phyloP scores from a whole-genome alignment of 2,113 vertebrate genomes.

The Otus sunia region DNA sequence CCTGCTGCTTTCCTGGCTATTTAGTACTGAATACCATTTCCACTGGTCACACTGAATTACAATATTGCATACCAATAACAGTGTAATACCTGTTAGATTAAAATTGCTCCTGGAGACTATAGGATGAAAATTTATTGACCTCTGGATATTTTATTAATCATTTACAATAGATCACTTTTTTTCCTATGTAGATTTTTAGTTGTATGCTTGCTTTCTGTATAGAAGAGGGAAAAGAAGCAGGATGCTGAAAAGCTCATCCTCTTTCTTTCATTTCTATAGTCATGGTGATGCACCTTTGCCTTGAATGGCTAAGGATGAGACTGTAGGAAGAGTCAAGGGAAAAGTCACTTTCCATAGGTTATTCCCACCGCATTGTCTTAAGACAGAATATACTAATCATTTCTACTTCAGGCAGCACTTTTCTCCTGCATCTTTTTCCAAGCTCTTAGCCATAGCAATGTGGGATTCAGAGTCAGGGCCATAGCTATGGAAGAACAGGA shows the following conservation, averaged over 20 bases:
- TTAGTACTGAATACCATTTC: conserved; percentile 56
- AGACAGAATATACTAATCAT: background rate
- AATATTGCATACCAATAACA: conserved; percentile 54
- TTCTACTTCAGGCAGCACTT: background rate
- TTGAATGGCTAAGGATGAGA: background rate
- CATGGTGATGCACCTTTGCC: background rate
- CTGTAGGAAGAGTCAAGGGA: background rate
- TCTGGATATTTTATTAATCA: conserved; percentile 10
- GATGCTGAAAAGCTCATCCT: background rate
- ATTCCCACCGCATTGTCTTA: background rate
- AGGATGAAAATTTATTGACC: conserved; percentile 31
- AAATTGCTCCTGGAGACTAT: conserved; percentile 9
- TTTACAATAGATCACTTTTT: background rate
- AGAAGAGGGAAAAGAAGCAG: background rate
- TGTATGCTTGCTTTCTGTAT: background rate
- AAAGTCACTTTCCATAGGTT: background rate
- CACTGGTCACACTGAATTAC: conserved; percentile 60
- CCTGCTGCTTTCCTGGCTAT: conserved; percentile 55
- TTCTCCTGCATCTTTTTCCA: background rate
- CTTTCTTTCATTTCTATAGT: background rate
- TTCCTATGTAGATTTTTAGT: background rate
- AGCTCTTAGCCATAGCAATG: background rate
- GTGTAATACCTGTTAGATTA: conserved; percentile 26
- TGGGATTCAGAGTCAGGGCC: background rate
- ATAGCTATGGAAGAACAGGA: background rate